Evolutionary conservation across 2,797 vertebrate species (phyloP).

Genomic region (Poecilia picta): DNA sequence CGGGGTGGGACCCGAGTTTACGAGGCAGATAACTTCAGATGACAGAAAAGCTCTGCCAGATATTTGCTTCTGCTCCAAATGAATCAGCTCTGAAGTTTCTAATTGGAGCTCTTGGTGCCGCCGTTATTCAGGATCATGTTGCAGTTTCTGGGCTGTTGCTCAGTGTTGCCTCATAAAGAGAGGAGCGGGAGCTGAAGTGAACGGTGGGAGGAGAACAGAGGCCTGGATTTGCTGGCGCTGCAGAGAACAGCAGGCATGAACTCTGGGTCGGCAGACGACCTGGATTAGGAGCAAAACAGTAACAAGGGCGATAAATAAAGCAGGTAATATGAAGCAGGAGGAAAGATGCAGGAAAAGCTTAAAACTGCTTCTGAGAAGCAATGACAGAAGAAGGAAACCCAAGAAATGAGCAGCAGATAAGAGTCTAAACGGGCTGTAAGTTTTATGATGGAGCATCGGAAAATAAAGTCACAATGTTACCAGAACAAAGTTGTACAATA

Average conservation of each 20-base stretch:
- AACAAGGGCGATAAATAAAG: neutral
- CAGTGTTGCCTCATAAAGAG: constrained; percentile 29
- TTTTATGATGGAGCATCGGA: neutral
- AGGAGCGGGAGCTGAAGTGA: constrained; percentile 1
- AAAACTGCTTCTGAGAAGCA: constrained; percentile 12
- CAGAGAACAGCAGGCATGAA: neutral
- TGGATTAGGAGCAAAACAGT: neutral
- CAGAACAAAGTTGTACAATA: neutral
- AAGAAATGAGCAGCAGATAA: neutral
- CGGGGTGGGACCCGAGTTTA: neutral
- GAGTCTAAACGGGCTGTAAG: neutral
- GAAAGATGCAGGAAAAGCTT: constrained; percentile 17
- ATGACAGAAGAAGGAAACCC: neutral
- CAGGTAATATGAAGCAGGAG: neutral
- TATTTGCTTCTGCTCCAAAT: neutral
- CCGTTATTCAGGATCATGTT: neutral
- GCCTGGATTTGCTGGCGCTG: constrained; percentile 15
- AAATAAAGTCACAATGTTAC: neutral
- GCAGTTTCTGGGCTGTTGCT: constrained; percentile 27
- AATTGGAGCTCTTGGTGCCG: neutral
- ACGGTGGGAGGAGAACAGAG: neutral
- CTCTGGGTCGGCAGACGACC: constrained; percentile 18
- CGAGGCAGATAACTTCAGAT: neutral
- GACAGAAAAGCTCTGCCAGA: neutral
- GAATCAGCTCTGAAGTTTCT: neutral